Percentiles rank a stretch among this genome's conserved stretches.
These are phyloP conservation scores for Trialeurodes vaporariorum DNA, from an alignment of 1,140 invertebrate genomes.

Conservation along the genomic window DNA sequence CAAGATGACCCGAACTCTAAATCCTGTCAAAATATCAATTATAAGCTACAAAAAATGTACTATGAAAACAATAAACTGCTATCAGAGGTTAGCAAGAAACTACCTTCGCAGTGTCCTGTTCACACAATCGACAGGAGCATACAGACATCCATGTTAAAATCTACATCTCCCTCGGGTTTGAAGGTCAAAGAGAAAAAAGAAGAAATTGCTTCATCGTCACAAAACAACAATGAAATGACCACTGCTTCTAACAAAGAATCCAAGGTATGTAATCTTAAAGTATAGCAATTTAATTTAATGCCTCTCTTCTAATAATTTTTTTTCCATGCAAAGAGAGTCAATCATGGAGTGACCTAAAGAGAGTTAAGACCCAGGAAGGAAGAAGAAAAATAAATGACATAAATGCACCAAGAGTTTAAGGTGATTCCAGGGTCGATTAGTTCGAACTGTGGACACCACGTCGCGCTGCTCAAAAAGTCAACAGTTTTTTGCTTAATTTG, in stretches of 20 bases:
- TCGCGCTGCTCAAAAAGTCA: too few species aligned
- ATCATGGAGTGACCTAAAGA: too few species aligned
- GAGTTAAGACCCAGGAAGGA: too few species aligned
- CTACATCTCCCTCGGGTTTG: neutral
- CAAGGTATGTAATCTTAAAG: too few species aligned
- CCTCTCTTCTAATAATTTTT: too few species aligned
- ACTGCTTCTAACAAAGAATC: neutral
- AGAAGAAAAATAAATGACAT: too few species aligned
- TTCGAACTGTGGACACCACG: too few species aligned
- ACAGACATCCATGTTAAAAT: conserved; percentile 44
- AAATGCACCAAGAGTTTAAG: too few species aligned
- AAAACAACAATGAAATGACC: neutral
- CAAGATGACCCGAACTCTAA: neutral
- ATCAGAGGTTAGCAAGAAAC: neutral
- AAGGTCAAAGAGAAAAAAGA: neutral
- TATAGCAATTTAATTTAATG: too few species aligned
- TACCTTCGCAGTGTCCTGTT: conserved; percentile 28
- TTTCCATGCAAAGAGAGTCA: too few species aligned
- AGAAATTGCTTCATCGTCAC: neutral
- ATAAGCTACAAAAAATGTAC: neutral
- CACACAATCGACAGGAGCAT: conserved; percentile 56
- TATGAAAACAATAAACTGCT: neutral
- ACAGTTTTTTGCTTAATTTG: too few species aligned
- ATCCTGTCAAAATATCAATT: neutral
- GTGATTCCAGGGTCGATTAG: too few species aligned